Base-by-base conservation (phyloP, 2,113 vertebrate species). In the Lagopus leucura region DNA sequence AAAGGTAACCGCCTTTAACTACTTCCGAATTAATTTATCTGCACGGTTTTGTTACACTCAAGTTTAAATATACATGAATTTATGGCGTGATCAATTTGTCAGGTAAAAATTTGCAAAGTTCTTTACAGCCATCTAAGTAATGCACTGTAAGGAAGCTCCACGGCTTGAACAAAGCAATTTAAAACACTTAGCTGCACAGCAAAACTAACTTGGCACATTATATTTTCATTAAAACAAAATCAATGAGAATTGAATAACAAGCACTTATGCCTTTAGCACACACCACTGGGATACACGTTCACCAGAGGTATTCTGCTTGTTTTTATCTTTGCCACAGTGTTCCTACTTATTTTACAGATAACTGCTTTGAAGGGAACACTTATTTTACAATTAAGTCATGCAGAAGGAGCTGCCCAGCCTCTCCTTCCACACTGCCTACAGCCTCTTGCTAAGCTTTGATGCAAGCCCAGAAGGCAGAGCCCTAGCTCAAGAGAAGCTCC, bases 181-280 rank as follows among this genome's bases (percentile, higher is more conserved):
- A 88, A 96, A 85, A 94, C 81, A 72, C 54, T 92, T 88, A 73
- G n/a, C 64, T 70, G 75, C 48, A 42, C 24, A 30, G 76, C 50
- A 67, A 82, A 79, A 61, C 66, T 61, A 95, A 91, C 43, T 88
- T 93, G 81, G 64, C 10, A 48, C 55, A 75, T 78, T 69, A 22
- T 32, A 75, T 80, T 69, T 86, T 91, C 67, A 73, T 52, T 66
- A 42, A 88, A 76, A 81, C 77, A 50, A 55, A 82, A 86, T 58
- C 60, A 78, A 70, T 87, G 84, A 89, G 75, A 84, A 88, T 42
- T 30, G 32, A 83, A 63, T 38, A 74, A 82, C 50, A 67, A 91
- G 81, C 82, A 72, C 80, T 72, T 88, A 65, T 82, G 63, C 27
- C 72, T 93, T 47, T 55, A 47, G 42, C 48, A 61, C 45, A 60